These are phyloP conservation scores for Manis crassicaudata DNA, from an alignment of 2,797 vertebrate genomes.

Conservation along the genomic window DNA sequence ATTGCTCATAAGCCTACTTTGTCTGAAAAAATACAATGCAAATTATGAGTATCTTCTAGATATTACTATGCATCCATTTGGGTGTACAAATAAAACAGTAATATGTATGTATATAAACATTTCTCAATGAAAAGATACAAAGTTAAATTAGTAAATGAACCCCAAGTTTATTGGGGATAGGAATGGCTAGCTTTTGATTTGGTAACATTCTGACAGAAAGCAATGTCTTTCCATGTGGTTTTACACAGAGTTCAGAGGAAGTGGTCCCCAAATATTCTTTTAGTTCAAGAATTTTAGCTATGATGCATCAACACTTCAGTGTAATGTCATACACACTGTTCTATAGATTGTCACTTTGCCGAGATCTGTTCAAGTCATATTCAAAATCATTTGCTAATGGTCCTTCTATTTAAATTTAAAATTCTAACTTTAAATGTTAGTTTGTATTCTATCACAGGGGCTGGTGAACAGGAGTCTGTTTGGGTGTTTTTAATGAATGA, in stretches of 20 bases:
- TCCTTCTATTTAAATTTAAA: conserved; percentile 30
- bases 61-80: not conserved
- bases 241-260: not conserved
- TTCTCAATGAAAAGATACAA: not conserved
- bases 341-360: not conserved
- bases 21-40: not conserved
- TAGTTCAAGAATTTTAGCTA: not conserved
- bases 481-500: not conserved
- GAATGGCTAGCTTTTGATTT: not conserved
- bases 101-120: not conserved
- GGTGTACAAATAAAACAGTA: not conserved
- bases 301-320: not conserved
- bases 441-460: not conserved
- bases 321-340: not conserved
- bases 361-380: not conserved
- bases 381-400: conserved; percentile 8
- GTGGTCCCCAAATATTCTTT: not conserved
- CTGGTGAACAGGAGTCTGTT: not conserved
- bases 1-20: not conserved
- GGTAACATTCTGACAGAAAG: not conserved
- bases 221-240: not conserved
- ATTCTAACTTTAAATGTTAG: too few relatives aligned
- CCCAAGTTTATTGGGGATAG: not conserved
- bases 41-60: not conserved
- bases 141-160: not conserved